Evolutionary conservation across 2,113 vertebrate species (phyloP), one percentile per base, ranked within the genome.

Genomic region (Dolichallabes microphthalmus): DNA sequence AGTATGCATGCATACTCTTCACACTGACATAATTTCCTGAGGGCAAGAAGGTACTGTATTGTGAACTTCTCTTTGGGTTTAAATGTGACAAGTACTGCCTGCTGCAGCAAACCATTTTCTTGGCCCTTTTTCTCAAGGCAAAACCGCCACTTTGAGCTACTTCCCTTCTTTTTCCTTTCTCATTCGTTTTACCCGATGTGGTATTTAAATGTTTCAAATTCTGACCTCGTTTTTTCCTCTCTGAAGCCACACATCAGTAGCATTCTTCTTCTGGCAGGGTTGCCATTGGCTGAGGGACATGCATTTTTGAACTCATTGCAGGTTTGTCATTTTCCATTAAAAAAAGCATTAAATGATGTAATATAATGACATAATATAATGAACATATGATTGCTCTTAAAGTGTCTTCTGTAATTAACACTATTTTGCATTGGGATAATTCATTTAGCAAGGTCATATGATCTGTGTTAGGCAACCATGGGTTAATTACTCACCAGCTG

Each of bases 401-500:
- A 82, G 50, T 50, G 25, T 15, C 64, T 86, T 60, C 79, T 86
- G 84, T 88, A 80, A 91, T 92, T 87, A 89, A 85, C 82, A 83
- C 78, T 89, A 85, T 92, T 92, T 88, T 82, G 86, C 89, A 90
- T 86, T 83, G 58, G 83, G 66, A 86, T 89, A 87, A 89, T 91
- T 87, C 63, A 85, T 87, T 87, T 85, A 90, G 52, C 82, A 86
- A 84, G 90, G 91, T 90, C 90, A 90, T 77, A 85, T 68, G 79
- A 89, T 87, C 78, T 80, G 71, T 84, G 80, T 89, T 74, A 66
- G 89, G 88, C 86, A 89, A 89, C 53, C 1, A 85, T 76, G 91
- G 91, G 92, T 93, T 93, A 93, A 92, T 93, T 90, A 86, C 68
- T 86, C 88, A 89, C 88, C 91, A 89, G 90, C 87, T 90, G 83